Percentiles rank a stretch among this genome's conserved stretches.
Conservation (phyloP, 2,888 invertebrate species). For the Diaphora mendica region DNA sequence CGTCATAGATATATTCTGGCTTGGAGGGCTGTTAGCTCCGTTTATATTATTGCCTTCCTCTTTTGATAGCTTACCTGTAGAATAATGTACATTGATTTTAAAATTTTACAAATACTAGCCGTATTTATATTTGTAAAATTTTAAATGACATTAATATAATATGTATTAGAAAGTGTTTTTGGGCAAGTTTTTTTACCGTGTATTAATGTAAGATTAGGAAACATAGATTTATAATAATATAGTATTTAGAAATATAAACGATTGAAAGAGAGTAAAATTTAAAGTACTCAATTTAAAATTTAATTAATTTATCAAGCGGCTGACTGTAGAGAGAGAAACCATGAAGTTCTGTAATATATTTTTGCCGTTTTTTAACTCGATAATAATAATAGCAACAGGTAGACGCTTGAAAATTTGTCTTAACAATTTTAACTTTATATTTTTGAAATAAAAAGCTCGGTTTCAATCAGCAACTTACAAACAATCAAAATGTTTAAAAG, state of each 20-base stretch:
- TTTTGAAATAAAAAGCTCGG: neutral
- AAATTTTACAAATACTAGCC: neutral
- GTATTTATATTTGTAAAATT: neutral
- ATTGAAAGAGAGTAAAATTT: neutral
- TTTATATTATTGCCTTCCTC: conserved; percentile 68
- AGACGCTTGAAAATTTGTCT: too few species aligned
- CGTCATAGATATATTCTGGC: conserved; percentile 85
- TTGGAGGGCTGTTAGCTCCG: conserved; percentile 87
- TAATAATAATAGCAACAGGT: too few species aligned
- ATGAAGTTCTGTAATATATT: neutral
- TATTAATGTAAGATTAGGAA: neutral
- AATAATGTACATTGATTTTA: neutral
- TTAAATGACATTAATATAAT: neutral
- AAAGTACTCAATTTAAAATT: neutral
- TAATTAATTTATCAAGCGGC: neutral
- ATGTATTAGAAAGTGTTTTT: neutral
- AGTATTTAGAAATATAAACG: neutral
- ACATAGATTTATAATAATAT: neutral
- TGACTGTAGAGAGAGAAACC: neutral
- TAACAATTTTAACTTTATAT: neutral
- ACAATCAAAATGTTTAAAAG: neutral
- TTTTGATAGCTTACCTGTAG: conserved; percentile 79
- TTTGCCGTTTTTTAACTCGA: too few species aligned
- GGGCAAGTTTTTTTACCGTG: neutral
- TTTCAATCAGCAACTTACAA: neutral